phyloP scores from a whole-genome alignment of 30 jellyfish, hydroid and myxozoan genomes.

The Calvadosia cruxmelitensis region DNA sequence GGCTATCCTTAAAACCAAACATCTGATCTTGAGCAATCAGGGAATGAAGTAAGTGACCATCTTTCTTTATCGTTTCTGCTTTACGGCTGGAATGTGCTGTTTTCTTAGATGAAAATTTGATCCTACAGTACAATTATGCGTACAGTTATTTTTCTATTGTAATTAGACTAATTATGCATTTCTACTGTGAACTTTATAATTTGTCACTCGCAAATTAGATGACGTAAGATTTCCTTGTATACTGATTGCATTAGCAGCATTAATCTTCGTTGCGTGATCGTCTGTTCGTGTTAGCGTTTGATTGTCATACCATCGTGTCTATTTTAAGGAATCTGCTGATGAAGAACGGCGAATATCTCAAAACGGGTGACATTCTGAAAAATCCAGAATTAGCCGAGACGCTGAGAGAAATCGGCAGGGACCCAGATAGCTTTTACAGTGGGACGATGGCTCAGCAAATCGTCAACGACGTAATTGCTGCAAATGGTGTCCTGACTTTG shows the following conservation, averaged over 20 bases:
- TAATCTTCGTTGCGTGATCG: too few relatives aligned
- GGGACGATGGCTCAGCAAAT: conserved; percentile 56
- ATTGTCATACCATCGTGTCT: too few relatives aligned
- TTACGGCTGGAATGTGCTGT: too few relatives aligned
- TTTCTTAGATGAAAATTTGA: too few relatives aligned
- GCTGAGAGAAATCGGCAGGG: conserved; percentile 19
- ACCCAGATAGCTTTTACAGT: conserved; percentile 32
- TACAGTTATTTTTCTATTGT: too few relatives aligned
- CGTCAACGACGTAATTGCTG: conserved; percentile 25
- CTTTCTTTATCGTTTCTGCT: neutral
- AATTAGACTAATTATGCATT: too few relatives aligned
- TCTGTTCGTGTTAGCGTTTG: too few relatives aligned
- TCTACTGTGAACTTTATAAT: too few relatives aligned
- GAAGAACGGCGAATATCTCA: conserved; percentile 31
- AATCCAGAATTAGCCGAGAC: conserved; percentile 52
- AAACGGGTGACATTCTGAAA: conserved; percentile 42
- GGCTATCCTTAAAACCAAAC: conserved; percentile 10
- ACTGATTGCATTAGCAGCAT: too few relatives aligned
- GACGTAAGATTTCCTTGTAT: too few relatives aligned
- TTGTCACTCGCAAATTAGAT: too few relatives aligned
- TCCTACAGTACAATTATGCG: too few relatives aligned
- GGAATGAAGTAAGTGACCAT: neutral
- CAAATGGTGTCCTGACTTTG: conserved; percentile 24
- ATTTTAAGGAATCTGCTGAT: conserved; percentile 27
- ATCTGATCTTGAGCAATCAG: neutral